Conservation (phyloP, 1,140 invertebrate genomes). For the Heliconius eleuchia region DNA sequence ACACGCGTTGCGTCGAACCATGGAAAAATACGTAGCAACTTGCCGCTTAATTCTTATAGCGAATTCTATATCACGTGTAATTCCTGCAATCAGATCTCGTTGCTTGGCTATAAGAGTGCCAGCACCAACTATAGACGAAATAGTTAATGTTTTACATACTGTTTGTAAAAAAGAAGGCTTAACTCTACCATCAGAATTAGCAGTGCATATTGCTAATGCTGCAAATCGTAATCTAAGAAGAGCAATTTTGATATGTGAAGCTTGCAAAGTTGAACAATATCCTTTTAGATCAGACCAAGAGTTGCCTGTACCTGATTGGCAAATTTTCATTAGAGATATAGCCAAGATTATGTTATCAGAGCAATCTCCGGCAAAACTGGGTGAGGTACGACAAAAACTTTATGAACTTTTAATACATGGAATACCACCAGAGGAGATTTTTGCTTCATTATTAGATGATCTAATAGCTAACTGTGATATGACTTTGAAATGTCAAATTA, state of each 20-base stretch:
- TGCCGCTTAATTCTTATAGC: conserved; percentile 97
- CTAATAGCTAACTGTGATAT: conserved; percentile 95
- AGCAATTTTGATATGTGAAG: conserved; percentile 96
- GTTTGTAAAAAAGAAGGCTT: conserved; percentile 95
- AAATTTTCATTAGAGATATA: conserved; percentile 93
- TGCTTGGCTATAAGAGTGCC: conserved; percentile 95
- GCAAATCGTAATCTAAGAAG: conserved; percentile 95
- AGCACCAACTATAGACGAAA: conserved; percentile 91
- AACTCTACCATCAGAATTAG: conserved; percentile 89
- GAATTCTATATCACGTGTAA: conserved; percentile 96
- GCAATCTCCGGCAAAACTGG: conserved; percentile 92
- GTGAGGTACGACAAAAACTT: conserved; percentile 92
- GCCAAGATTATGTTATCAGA: conserved; percentile 93
- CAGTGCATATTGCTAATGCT: conserved; percentile 88
- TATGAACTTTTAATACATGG: conserved; percentile 97
- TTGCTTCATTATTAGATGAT: conserved; percentile 93
- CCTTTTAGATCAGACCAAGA: conserved; percentile 92
- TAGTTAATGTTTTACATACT: conserved; percentile 86
- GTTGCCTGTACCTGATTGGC: conserved; percentile 96
- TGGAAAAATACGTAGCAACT: conserved; percentile 99
- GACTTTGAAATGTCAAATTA: conserved; percentile 92
- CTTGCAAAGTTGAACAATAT: conserved; percentile 95
- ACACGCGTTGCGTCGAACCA: conserved; percentile 97
- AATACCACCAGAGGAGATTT: conserved; percentile 96
- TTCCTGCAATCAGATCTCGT: conserved; percentile 96